These are phyloP conservation scores for Pharmacophagus antenor DNA, from an alignment of 2,888 invertebrate genomes.

Conservation along the genomic window DNA sequence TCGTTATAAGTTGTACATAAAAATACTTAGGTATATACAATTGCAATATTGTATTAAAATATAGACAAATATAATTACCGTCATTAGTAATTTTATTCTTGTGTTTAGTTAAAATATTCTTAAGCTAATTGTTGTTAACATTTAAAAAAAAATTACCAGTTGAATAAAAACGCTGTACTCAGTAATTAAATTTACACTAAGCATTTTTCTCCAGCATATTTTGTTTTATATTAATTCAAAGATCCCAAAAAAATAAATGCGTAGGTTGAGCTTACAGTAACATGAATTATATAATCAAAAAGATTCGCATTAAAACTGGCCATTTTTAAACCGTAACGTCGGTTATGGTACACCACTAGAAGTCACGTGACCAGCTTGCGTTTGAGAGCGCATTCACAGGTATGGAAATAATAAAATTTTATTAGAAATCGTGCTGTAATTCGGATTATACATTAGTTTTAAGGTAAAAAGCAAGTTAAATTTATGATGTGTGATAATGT, in stretches of 20 bases:
- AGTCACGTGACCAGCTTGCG: conserved; percentile 86
- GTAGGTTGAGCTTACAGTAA: conserved; percentile 10
- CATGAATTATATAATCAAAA: conserved; percentile 31
- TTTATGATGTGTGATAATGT: conserved; percentile 57
- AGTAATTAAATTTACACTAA: background rate
- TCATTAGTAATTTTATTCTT: background rate
- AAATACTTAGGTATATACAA: too few species aligned
- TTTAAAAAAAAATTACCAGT: too few species aligned
- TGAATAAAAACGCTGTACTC: too few species aligned
- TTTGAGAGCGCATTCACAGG: conserved; percentile 86
- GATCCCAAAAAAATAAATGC: background rate
- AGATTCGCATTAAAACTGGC: conserved; percentile 44
- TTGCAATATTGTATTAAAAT: too few species aligned
- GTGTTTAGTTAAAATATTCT: background rate
- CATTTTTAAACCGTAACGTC: conserved; percentile 40
- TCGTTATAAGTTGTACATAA: too few species aligned
- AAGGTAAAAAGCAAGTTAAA: conserved; percentile 62
- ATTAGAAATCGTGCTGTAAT: conserved; percentile 67
- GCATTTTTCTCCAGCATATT: background rate
- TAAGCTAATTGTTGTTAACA: too few species aligned
- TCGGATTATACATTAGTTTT: conserved; percentile 57
- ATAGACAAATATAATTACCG: too few species aligned
- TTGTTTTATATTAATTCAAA: background rate
- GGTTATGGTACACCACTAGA: conserved; percentile 59
- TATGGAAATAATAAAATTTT: conserved; percentile 80